Evolutionary conservation across 1,140 invertebrate genomes (phyloP), one percentile per base, ranked within the genome.

Genomic region (Drosophila leontia): DNA sequence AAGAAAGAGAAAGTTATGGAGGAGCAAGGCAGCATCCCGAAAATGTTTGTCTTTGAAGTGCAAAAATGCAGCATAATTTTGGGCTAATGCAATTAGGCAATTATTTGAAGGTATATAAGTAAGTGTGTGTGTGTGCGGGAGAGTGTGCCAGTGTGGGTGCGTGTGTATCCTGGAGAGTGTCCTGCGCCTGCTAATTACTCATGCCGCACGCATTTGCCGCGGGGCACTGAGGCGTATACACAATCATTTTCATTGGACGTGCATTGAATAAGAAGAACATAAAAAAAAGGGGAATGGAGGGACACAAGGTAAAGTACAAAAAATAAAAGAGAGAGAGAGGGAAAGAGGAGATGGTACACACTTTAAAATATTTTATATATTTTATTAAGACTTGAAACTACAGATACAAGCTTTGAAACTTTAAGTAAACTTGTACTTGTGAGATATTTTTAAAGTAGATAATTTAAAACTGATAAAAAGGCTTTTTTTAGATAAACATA

Each of bases 191-290:
- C 84, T 88, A 88, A 88, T 88, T 88, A 88, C 84, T 88, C 81
- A 90, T 88, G 84, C 81, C 80, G 84, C 67, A 83, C 83, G 84
- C 83, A 86, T 88, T 88, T 80, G 70, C 69, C 85, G 55, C 53
- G 67, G 56, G 81, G 85, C 84, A 90, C 85, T 88, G 81, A 90
- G 84, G 81, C 86, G 85, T 90, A 90, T 88, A 90, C 84, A 88
- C 84, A 88, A 88, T 88, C 83, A 88, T 85, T 88, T 88, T 81
- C 86, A 78, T 42, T 51, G 74, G 80, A 88, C 84, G 84, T 88
- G 84, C 85, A 91, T 72, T 78, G 84, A 85, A 88, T 88, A 34
- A 39, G 47, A 50, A 37, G 71, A 50, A 63, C n/a, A 39, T 39
- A 50, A 26, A 47, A 35, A 23, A 17, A 39, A 23, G 42, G 7